A percentile compares a stretch with the other conserved stretches of the same genome.
phyloP scores from a whole-genome alignment of 2,113 vertebrate species.

The Poecilia latipinna region DNA sequence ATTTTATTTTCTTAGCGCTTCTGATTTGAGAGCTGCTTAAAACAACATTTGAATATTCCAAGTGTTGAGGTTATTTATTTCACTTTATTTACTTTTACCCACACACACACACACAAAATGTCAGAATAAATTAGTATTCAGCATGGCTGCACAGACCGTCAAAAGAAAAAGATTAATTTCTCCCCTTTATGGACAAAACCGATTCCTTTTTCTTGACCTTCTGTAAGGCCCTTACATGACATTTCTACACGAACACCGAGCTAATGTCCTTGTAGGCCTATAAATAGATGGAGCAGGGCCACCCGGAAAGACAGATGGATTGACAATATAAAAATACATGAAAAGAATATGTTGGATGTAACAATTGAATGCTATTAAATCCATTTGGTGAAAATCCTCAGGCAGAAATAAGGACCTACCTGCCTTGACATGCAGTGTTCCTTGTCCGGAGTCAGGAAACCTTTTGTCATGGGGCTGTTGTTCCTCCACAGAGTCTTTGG shows the following conservation, averaged over 20 bases:
- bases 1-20: not conserved
- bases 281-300: conserved; percentile 70
- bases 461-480: conserved; percentile 69
- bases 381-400: conserved; percentile 14
- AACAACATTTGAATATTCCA: not conserved
- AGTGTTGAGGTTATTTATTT: not conserved
- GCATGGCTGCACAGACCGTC: conserved; percentile 6
- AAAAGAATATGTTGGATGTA: conserved; percentile 17
- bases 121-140: conserved; percentile 10
- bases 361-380: not conserved
- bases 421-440: conserved; percentile 59
- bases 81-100: not conserved
- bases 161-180: conserved; percentile 26
- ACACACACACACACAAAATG: not conserved
- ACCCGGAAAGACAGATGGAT: conserved; percentile 34
- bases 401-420: conserved; percentile 66
- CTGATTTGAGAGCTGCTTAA: not conserved
- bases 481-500: conserved; percentile 50
- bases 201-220: conserved; percentile 46
- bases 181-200: conserved; percentile 16
- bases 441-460: conserved; percentile 28
- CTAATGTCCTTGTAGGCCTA: conserved; percentile 64
- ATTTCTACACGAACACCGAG: conserved; percentile 57
- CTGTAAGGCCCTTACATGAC: conserved; percentile 52
- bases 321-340: conserved; percentile 16